Conservation (phyloP, 1,140 invertebrate species). For the Ceratoteleas bidentatus region DNA sequence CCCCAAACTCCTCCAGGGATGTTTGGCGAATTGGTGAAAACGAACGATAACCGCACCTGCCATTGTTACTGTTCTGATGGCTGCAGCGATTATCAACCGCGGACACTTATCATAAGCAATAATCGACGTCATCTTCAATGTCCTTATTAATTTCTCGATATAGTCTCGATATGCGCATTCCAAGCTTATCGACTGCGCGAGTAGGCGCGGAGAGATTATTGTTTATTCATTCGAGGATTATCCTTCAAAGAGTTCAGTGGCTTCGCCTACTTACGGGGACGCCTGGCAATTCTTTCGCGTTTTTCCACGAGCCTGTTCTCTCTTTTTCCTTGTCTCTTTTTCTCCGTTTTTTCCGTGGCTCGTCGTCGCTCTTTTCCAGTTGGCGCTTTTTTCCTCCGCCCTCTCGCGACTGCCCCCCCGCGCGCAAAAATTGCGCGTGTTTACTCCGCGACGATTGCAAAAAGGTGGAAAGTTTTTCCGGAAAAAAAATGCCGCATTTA, state of each 20-base stretch:
- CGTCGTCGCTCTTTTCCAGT: slow-evolving; percentile 50
- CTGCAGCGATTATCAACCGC: no score
- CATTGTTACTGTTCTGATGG: no score
- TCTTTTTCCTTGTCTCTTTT: slow-evolving; percentile 44
- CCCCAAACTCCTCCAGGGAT: no score
- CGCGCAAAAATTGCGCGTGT: slow-evolving; percentile 42
- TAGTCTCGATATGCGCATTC: slow-evolving; percentile 65
- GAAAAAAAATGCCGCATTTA: slow-evolving; percentile 55
- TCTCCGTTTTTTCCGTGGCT: slow-evolving; percentile 16
- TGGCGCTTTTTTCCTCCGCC: slow-evolving; percentile 42
- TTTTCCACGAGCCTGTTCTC: slow-evolving; percentile 65
- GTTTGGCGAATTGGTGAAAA: no score
- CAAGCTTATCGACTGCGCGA: slow-evolving; percentile 65
- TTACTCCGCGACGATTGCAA: slow-evolving; percentile 45
- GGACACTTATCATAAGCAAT: slow-evolving; percentile 62
- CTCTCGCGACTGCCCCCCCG: slow-evolving; percentile 1
- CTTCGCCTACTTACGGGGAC: slow-evolving; percentile 74
- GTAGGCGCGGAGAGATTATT: slow-evolving; percentile 74
- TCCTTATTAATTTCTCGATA: slow-evolving; percentile 64
- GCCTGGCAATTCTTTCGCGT: slow-evolving; percentile 71
- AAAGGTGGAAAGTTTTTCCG: slow-evolving; percentile 64
- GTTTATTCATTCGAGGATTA: slow-evolving; percentile 77
- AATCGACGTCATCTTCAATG: slow-evolving; percentile 66
- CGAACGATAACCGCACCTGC: no score
- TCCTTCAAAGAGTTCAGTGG: slow-evolving; percentile 77